Conservation (phyloP, 1,140 invertebrate genomes). For the Chymomyza costata region DNA sequence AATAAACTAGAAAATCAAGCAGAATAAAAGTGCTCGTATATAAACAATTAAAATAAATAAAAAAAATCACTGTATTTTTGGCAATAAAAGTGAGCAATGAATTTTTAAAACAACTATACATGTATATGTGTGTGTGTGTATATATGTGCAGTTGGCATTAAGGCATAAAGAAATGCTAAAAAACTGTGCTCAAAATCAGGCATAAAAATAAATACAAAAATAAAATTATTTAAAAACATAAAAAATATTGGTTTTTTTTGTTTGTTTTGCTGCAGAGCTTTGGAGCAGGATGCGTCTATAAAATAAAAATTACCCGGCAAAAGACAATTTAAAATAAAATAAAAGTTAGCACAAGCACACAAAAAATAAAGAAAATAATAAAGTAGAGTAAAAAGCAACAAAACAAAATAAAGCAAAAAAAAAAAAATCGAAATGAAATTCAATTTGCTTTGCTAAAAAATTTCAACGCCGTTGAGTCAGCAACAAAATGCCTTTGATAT, state of each 20-base stretch:
- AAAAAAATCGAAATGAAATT: constrained; percentile 71
- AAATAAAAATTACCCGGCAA: constrained; percentile 57
- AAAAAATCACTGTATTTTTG: constrained; percentile 24
- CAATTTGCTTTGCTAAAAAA: constrained; percentile 60
- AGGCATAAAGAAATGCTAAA: too few species aligned
- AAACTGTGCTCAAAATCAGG: constrained; percentile 53
- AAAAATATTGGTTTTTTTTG: constrained; percentile 48
- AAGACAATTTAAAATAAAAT: constrained; percentile 47
- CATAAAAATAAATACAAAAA: constrained; percentile 46
- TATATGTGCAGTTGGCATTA: neutral
- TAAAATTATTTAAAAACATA: constrained; percentile 66
- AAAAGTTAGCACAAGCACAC: too few species aligned
- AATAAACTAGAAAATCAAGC: neutral
- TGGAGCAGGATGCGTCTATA: constrained; percentile 18
- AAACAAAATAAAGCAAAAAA: constrained; percentile 19
- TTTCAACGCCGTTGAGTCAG: constrained; percentile 46
- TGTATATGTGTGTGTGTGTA: constrained; percentile 13
- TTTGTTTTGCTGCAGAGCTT: constrained; percentile 7
- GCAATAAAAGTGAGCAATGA: constrained; percentile 50
- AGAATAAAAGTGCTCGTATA: neutral
- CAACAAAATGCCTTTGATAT: constrained; percentile 54
- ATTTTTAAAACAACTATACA: constrained; percentile 53
- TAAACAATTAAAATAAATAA: constrained; percentile 5
- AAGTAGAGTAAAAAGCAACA: constrained; percentile 21
- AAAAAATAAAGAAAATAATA: too few species aligned